A percentile compares a stretch with the other conserved stretches of the same genome.
These are phyloP conservation scores for Corydoras maculifer DNA, from an alignment of 2,113 vertebrate genomes.

Conservation along the genomic window DNA sequence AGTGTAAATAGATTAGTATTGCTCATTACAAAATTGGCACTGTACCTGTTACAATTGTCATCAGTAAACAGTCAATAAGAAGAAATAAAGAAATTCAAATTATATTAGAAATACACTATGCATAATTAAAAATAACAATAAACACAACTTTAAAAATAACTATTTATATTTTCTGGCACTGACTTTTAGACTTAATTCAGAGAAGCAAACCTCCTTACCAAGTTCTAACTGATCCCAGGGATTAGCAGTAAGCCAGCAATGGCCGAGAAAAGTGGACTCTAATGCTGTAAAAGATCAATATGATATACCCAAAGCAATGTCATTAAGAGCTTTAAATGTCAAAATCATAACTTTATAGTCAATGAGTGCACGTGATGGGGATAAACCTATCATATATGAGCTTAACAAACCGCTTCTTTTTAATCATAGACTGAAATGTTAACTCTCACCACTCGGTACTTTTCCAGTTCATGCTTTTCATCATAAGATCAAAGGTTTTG, in stretches of 20 bases:
- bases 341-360: slow-evolving; percentile 10
- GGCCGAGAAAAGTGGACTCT: slow-evolving; percentile 15
- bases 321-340: slow-evolving; percentile 20
- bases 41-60: too few relatives aligned
- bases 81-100: too few relatives aligned
- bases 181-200: neutral
- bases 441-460: neutral
- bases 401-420: slow-evolving; percentile 23
- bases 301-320: slow-evolving; percentile 11
- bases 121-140: too few relatives aligned
- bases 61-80: too few relatives aligned
- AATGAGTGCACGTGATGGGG: neutral
- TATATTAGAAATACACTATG: too few relatives aligned
- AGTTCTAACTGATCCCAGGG: slow-evolving; percentile 16
- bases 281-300: slow-evolving; percentile 8
- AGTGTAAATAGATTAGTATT: too few relatives aligned
- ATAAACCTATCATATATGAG: slow-evolving; percentile 13
- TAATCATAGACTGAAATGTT: slow-evolving; percentile 5
- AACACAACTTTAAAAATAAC: too few relatives aligned
- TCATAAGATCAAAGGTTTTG: slow-evolving; percentile 21
- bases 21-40: too few relatives aligned
- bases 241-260: slow-evolving; percentile 19
- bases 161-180: neutral
- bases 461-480: slow-evolving; percentile 17
- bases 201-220: neutral